Base-by-base conservation (phyloP, 2,888 invertebrate genomes). In the Notocelia uddmanniana region DNA sequence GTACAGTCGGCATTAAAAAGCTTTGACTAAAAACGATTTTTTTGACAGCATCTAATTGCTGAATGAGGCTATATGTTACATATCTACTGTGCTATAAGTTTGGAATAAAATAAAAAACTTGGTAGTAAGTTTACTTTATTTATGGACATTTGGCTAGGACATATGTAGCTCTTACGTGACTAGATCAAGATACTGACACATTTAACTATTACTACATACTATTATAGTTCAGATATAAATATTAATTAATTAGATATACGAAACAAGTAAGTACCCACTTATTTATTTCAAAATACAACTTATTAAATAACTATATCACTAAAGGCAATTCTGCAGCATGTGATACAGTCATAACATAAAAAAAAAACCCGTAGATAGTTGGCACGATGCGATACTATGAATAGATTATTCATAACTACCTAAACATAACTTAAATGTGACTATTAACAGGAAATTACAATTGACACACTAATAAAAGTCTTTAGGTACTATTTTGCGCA, bases 91-190 rank as follows among this genome's bases (percentile, higher is more conserved):
- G 31, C 11, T 18, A 21, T 59, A 37, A 21, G 26, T 21, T 50
- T 13, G 15, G 26, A 69, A 54, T 69, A 31, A 72, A 72, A 68
- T 8, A 50, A 45, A 34, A 31, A 13, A 23, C 8, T 50, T 19
- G 45, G 54, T 68, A 78, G 75, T 80, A 81, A 81, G 79, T 80
- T 76, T 79, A 80, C 74, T 84, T 84, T 80, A 81, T 84, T 84
- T 80, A 81, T 79, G 82, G 78, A 79, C 71, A 60, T 48, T 71
- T 80, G 71, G 78, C 77, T 75, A 76, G 69, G 67, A 74, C 74
- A 73, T 10, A 41, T 45, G 62, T 77, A 74, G 74, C 76, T 80
- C 78, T 76, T 79, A 76, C 76, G 77, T 83, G 84, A 85, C 84
- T 85, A 84, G 85, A 85, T 75, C 62, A 54, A 70, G 75, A 82